These are phyloP conservation scores for Drosophila formosana DNA, from an alignment of 2,888 invertebrate genomes.

Conservation along the genomic window DNA sequence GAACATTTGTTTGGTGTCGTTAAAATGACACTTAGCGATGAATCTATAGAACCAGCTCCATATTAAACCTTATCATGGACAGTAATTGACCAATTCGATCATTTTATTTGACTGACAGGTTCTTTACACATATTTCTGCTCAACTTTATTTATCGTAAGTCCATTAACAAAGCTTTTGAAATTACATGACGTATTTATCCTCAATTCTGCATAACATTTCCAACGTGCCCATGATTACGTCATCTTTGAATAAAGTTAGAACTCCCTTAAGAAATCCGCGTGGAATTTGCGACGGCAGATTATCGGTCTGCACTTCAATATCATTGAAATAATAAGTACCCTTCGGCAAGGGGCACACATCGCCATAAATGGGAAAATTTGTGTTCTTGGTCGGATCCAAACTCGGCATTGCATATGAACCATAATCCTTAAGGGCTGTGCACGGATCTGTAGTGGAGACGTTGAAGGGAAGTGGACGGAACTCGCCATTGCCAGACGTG, in stretches of 20 bases:
- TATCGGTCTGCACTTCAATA: neutral
- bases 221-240: neutral
- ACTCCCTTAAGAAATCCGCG: conserved; percentile 11
- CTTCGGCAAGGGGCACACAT: conserved; percentile 13
- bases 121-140: neutral
- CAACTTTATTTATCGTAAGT: neutral
- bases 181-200: neutral
- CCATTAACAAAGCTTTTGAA: neutral
- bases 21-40: neutral
- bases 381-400: conserved; percentile 5
- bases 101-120: neutral
- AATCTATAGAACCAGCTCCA: conserved; percentile 47
- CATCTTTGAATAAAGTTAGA: neutral
- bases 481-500: conserved; percentile 8
- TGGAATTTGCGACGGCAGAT: conserved; percentile 2
- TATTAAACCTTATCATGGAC: neutral
- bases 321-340: conserved; percentile 10
- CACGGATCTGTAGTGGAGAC: neutral
- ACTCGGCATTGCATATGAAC: neutral
- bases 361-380: conserved; percentile 5
- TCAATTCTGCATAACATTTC: conserved; percentile 3
- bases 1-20: conserved; percentile 25
- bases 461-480: neutral
- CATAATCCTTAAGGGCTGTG: neutral
- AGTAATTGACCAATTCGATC: neutral